A percentile compares a stretch with the other conserved stretches of the same genome.
Conservation (phyloP, 1,140 invertebrate species). For the Leptinotarsa lineolata region DNA sequence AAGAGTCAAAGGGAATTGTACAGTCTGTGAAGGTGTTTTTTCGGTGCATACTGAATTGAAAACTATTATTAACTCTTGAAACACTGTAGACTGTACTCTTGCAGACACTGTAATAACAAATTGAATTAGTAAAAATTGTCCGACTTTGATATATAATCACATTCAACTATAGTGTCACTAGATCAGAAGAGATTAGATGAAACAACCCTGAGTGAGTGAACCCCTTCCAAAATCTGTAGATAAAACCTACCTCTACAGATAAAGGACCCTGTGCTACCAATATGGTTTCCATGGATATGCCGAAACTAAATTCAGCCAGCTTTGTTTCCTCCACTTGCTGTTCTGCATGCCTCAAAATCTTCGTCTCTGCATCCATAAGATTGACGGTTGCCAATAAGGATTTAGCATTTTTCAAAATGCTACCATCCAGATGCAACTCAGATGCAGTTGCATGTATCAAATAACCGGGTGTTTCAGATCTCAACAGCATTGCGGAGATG, state of each 20-base stretch:
- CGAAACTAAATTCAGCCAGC: constrained; percentile 72
- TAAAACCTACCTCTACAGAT: constrained; percentile 69
- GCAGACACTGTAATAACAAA: no score
- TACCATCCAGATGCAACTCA: constrained; percentile 78
- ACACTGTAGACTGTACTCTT: no score
- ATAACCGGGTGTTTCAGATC: constrained; percentile 69
- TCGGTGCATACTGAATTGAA: no score
- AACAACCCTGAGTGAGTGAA: no score
- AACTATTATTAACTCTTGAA: no score
- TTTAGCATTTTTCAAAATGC: constrained; percentile 71
- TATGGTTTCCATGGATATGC: constrained; percentile 73
- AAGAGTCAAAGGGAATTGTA: no score
- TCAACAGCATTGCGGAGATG: constrained; percentile 74
- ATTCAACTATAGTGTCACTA: no score
- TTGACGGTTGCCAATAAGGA: constrained; percentile 74
- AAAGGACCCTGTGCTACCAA: constrained; percentile 75
- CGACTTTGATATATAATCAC: no score
- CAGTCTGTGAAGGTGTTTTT: no score
- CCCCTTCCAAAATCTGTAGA: no score
- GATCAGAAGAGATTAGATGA: no score
- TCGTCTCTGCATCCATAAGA: constrained; percentile 62
- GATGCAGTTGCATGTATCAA: constrained; percentile 75
- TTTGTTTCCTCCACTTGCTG: constrained; percentile 58
- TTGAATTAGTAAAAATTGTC: no score
- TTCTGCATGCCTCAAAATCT: constrained; percentile 58